Base-by-base conservation (phyloP, 2,797 vertebrate species). In the Antrozous pallidus region DNA sequence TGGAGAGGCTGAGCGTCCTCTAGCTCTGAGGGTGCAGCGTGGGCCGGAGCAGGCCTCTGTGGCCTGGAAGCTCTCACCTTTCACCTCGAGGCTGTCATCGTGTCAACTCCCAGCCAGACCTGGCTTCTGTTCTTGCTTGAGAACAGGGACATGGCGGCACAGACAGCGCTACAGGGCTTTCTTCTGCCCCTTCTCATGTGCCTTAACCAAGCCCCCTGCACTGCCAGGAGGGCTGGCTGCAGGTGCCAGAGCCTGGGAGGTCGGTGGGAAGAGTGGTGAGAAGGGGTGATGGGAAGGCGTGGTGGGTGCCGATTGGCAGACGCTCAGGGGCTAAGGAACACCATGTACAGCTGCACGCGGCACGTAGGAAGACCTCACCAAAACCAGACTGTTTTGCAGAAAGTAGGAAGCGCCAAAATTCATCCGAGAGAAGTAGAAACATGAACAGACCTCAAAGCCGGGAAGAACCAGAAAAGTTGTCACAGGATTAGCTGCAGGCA, bases 261-360 rank as follows among this genome's bases (percentile, higher is more conserved):
- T 5, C 1, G 0, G 58, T 1, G 1, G 71, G 28, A 6, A 40
- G 22, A 16, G 40, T 20, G 36, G 18, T 1, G 28, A 9, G 54
- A 56, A 56, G 56, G 24, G 54, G 54, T 56, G 22, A 24, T 56
- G 22, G 8, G 54, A 56, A 56, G 24, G 51, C 8, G 51, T 22
- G 51, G 54, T 28, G 28, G 28, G 49, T 0, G 1, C 42, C 0
- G 0, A 54, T 0, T 24, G 0, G 31, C 14, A 7, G 58, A n/a
- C 8, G 0, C 38, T 16, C 17, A 0, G 33, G 2, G 47, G 77
- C 51, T 5, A 42, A 3, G 0, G 40, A n/a, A 51, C 4, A 6
- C 82, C 22, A 1, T 0, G 9, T 5, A 2, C 28, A 5, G 14
- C 45, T 0, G 26, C 47, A 28, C 0, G 0, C 0, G 0, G 61